phyloP scores from a whole-genome alignment of 2,797 vertebrate genomes.

The Dendrocincla tyrannina region DNA sequence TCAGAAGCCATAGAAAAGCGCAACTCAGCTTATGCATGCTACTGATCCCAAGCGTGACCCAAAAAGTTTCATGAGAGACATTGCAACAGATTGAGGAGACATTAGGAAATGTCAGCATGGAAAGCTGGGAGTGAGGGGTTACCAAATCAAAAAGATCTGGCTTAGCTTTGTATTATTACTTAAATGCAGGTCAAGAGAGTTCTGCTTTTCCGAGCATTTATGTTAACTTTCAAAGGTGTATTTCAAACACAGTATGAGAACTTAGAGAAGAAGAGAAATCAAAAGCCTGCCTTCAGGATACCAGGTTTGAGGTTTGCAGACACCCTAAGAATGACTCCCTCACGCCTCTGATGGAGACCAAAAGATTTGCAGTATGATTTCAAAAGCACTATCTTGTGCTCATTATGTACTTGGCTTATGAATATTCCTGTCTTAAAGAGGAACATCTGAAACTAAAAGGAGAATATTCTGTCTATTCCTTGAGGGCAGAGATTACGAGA shows the following conservation, averaged over 20 bases:
- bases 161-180: not conserved
- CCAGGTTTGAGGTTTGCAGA: not conserved
- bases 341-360: not conserved
- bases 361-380: not conserved
- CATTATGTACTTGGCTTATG: not conserved
- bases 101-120: not conserved
- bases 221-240: not conserved
- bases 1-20: not conserved
- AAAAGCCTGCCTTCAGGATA: not conserved
- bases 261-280: not conserved
- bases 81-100: fast-evolving
- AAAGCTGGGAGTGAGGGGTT: fast-evolving
- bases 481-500: not conserved
- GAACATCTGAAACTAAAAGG: not conserved
- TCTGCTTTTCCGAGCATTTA: not conserved
- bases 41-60: not conserved
- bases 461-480: not conserved
- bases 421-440: not conserved
- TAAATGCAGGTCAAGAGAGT: not conserved
- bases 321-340: not conserved
- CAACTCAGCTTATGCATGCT: not conserved
- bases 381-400: not conserved
- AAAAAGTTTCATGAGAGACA: not conserved
- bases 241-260: not conserved
- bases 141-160: not conserved